Evolutionary conservation across 2,797 vertebrate genomes (phyloP).

Genomic region (Loriculus beryllinus): DNA sequence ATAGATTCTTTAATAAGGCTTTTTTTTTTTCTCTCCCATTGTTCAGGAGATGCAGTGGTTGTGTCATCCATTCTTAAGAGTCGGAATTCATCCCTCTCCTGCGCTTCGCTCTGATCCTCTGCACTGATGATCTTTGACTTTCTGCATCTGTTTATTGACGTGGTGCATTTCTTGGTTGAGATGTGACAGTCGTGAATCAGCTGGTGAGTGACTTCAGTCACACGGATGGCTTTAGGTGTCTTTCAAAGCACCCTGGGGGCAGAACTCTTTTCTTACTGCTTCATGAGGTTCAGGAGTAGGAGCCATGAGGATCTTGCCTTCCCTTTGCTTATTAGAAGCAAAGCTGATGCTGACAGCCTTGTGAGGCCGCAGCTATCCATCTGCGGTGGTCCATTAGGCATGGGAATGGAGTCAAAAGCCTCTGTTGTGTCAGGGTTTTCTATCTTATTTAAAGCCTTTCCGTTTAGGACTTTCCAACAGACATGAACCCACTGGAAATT

Average conservation of each 20-base stretch:
- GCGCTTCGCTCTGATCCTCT: neutral
- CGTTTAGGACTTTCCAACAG: neutral
- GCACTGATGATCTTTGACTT: neutral
- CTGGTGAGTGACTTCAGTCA: neutral
- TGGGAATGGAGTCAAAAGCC: neutral
- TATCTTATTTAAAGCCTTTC: neutral
- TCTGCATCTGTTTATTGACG: neutral
- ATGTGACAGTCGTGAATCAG: constrained; percentile 21
- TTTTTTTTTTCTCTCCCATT: neutral
- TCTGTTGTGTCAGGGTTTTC: neutral
- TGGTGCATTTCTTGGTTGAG: neutral
- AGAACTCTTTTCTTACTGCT: neutral
- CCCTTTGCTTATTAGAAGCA: neutral
- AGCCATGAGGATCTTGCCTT: neutral
- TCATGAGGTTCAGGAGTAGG: neutral
- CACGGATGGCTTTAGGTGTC: neutral
- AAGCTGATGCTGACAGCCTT: neutral
- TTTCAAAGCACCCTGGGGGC: neutral
- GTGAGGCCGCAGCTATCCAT: neutral
- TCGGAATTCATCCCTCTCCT: neutral
- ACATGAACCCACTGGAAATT: neutral
- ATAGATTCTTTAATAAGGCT: neutral
- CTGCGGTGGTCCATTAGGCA: neutral
- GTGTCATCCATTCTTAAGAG: neutral
- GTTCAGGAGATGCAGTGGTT: neutral